These are phyloP conservation scores for Corythornis madagascariensis DNA, from an alignment of 2,113 vertebrate genomes.

Conservation along the genomic window DNA sequence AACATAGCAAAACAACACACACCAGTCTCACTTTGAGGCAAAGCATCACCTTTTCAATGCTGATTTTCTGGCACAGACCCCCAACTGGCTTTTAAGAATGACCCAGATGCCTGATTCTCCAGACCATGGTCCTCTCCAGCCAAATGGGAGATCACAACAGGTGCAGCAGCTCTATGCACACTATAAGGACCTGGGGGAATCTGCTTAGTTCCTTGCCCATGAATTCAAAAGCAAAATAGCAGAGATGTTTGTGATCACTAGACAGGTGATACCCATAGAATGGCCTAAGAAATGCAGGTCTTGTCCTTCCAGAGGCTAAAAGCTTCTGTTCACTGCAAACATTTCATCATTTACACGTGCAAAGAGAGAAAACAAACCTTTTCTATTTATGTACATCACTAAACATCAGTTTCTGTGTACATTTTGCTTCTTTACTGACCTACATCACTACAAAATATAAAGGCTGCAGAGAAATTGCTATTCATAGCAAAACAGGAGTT, in stretches of 20 bases:
- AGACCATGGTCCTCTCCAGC: background rate
- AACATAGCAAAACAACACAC: background rate
- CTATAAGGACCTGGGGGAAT: background rate
- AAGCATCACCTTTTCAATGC: background rate
- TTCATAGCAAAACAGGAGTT: conserved; percentile 36
- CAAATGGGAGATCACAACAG: background rate
- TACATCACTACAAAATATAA: conserved; percentile 50
- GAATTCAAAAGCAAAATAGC: background rate
- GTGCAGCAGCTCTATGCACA: background rate
- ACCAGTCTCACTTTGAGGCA: background rate
- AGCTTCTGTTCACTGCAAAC: background rate
- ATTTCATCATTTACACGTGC: background rate
- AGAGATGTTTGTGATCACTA: background rate
- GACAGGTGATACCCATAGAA: background rate
- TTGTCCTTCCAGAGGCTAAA: background rate
- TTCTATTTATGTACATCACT: background rate
- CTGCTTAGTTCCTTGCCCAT: background rate
- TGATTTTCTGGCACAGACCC: background rate
- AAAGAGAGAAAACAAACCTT: background rate
- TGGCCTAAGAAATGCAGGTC: background rate
- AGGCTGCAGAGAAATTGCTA: conserved; percentile 23
- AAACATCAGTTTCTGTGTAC: background rate
- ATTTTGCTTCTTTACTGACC: conserved; percentile 44
- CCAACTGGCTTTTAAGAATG: background rate
- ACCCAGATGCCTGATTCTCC: background rate